Evolutionary conservation across 2,888 invertebrate genomes (phyloP).

Genomic region (Phengaris arion): DNA sequence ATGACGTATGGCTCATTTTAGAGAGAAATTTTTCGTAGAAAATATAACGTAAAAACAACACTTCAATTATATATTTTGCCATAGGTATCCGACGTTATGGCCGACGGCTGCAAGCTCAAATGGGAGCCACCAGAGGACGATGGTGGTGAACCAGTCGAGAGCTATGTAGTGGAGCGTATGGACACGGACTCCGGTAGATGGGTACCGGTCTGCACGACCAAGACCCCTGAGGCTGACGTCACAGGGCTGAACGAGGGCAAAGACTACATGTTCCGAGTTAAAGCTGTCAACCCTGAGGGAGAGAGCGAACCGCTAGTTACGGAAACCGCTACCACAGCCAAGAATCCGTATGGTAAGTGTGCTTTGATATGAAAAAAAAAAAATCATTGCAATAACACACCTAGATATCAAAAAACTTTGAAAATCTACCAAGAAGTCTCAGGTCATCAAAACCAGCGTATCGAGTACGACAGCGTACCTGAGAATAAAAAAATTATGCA

Average conservation of each 20-base stretch:
- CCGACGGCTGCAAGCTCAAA: constrained; percentile 94
- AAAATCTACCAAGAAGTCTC: no score
- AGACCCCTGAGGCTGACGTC: constrained; percentile 88
- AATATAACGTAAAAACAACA: no score
- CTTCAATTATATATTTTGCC: neutral
- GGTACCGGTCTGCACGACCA: constrained; percentile 91
- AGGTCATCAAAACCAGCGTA: no score
- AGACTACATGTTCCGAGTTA: constrained; percentile 98
- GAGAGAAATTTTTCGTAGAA: neutral
- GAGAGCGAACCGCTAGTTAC: constrained; percentile 98
- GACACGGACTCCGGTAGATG: constrained; percentile 95
- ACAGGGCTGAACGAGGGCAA: constrained; percentile 97
- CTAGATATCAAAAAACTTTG: no score
- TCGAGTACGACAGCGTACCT: no score
- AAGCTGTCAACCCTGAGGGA: constrained; percentile 97
- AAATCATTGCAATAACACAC: neutral
- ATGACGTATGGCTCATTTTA: no score
- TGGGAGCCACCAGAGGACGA: constrained; percentile 99
- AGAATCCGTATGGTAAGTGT: constrained; percentile 93
- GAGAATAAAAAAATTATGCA: no score
- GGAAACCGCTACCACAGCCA: constrained; percentile 93
- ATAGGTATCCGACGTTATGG: constrained; percentile 88
- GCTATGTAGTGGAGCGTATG: constrained; percentile 97
- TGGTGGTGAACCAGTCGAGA: constrained; percentile 95
- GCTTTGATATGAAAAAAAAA: neutral